Percentiles rank a stretch among this genome's conserved stretches.
Evolutionary conservation across 2,113 vertebrate species (phyloP).

Genomic region (Syngnathus floridae): DNA sequence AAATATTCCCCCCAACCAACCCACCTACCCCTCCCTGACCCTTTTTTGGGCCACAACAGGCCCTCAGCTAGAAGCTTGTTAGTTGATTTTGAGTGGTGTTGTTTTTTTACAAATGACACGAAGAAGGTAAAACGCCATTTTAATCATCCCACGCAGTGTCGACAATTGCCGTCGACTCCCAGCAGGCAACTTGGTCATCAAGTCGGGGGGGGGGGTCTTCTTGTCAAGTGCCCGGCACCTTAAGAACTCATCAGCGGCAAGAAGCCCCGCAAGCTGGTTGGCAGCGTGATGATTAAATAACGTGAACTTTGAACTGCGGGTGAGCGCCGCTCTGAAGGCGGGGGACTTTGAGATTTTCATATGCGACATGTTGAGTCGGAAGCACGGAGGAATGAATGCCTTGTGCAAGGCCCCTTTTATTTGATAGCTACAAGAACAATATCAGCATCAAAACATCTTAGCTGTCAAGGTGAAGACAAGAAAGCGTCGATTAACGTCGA

Average conservation of each 20-base stretch:
- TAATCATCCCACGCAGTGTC: background rate
- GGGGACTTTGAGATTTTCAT: slow-evolving; percentile 43
- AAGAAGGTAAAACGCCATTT: no score
- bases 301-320: slow-evolving; percentile 41
- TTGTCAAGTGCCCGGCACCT: slow-evolving; percentile 47
- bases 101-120: background rate
- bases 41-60: slow-evolving; percentile 36
- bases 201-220: slow-evolving; percentile 19
- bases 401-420: background rate
- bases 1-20: slow-evolving; percentile 39
- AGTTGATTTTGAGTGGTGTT: slow-evolving; percentile 11
- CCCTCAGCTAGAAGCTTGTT: slow-evolving; percentile 13
- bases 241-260: slow-evolving; percentile 47
- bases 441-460: no score
- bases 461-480: no score
- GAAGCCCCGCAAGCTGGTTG: slow-evolving; percentile 39
- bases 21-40: slow-evolving; percentile 1
- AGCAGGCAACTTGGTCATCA: slow-evolving; percentile 1
- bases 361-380: slow-evolving; percentile 36
- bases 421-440: background rate
- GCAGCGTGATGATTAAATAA: slow-evolving; percentile 52
- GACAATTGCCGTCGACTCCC: slow-evolving; percentile 5
- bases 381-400: slow-evolving; percentile 34
- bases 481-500: no score
- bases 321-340: slow-evolving; percentile 30